Conservation (phyloP, 1,140 invertebrate species). For the fruit fly (Drosophila melanogaster) region Release_6_plus_ISO1_MT NT_033777.3:16901001-16901500, state of each 20-base stretch:
- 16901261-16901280: neutral
- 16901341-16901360: neutral
- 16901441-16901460: slow-evolving; percentile 39
- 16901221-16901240: too few relatives aligned
- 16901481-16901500: slow-evolving; percentile 17
- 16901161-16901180: neutral
- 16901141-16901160: neutral
- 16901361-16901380: neutral
- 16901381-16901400: neutral
- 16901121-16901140: neutral
- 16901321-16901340: neutral
- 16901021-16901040: slow-evolving; percentile 52
- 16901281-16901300: too few relatives aligned
- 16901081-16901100: neutral
- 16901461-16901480: slow-evolving; percentile 49
- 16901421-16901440: neutral
- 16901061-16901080: slow-evolving; percentile 37
- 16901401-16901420: neutral
- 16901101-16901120: too few relatives aligned
- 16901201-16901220: neutral
- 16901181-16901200: neutral
- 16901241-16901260: too few relatives aligned
- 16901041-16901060: neutral
- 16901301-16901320: neutral
- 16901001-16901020: slow-evolving; percentile 43